Evolutionary conservation across 2,888 invertebrate species (phyloP), one percentile per base, ranked within the genome.

Genomic region (Tachina grossa): DNA sequence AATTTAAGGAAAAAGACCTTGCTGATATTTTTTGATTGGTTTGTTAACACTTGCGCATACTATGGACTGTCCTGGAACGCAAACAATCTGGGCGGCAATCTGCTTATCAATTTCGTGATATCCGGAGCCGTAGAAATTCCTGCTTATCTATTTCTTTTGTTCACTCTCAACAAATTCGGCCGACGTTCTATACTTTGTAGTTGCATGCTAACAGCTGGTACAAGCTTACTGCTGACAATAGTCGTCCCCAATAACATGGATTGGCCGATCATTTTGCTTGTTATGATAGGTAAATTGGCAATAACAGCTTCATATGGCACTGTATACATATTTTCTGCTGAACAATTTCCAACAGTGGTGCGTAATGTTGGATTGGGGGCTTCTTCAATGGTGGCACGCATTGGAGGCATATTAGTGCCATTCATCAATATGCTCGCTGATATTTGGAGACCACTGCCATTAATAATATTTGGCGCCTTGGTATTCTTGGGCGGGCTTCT

Each of bases 351-450:
- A 16, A 96, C 96, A 9, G 95, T 95, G 16, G 95, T 96, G 57
- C 94, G 98, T 71, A 98, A 97, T 91, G 96, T 97, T 53, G 98
- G 97, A 0, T 95, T 98, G 75, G 98, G 98, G 1, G 94, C 96
- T 11, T 95, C 97, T 41, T 98, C 97, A 0, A 97, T 97, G 94
- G 96, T 96, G 82, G 98, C 98, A 0, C 94, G 98, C 88, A 93
- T 98, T 85, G 98, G 98, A 39, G 92, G 93, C 8, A 92, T 93
- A 81, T 80, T 92, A 84, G 92, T 98, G 1, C 97, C 98, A 0
- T 97, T 96, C 89, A 94, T 98, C 2, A 96, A 97, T 16, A 94
- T 95, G n/a, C 90, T 97, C 87, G 93, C 93, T 22, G 91, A 93
- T 49, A 93, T 94, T 1, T 94, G 94, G 90, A 92, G 93, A 3